Conservation (phyloP, 2,888 invertebrate genomes). For the Candidula unifasciata region DNA sequence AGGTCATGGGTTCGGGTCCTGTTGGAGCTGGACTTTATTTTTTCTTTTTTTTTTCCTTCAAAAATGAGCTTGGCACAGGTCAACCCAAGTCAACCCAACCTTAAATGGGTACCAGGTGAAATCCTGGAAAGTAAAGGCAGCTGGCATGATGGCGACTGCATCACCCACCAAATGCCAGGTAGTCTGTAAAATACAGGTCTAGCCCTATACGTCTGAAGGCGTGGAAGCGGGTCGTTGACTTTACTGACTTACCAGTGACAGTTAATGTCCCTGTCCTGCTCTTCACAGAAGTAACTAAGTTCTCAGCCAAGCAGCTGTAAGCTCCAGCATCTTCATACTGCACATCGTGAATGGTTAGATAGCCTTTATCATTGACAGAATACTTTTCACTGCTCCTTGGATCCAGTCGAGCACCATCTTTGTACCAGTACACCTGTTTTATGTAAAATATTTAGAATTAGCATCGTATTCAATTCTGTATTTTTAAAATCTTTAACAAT, state of each 20-base stretch:
- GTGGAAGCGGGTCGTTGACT: too few species aligned
- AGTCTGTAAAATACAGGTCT: too few species aligned
- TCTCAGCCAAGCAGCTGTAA: slow-evolving; percentile 54
- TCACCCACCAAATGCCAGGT: too few species aligned
- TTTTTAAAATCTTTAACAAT: not conserved
- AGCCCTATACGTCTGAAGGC: too few species aligned
- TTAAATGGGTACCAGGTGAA: too few species aligned
- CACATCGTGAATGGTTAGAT: slow-evolving; percentile 45
- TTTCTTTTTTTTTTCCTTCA: too few species aligned
- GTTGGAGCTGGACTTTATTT: too few species aligned
- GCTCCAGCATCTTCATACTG: slow-evolving; percentile 47
- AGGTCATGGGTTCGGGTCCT: too few species aligned
- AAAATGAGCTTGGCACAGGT: too few species aligned
- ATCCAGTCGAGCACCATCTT: slow-evolving; percentile 50
- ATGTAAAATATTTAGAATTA: not conserved
- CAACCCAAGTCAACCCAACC: too few species aligned
- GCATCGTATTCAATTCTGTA: not conserved
- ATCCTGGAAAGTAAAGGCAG: too few species aligned
- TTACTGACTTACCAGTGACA: slow-evolving; percentile 47
- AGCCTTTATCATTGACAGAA: slow-evolving; percentile 40
- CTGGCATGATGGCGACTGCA: too few species aligned
- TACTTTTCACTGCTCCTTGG: slow-evolving; percentile 35
- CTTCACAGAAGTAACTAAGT: slow-evolving; percentile 17
- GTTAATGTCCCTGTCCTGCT: slow-evolving; percentile 43
- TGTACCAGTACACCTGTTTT: slow-evolving; percentile 53